Evolutionary conservation across 2,888 invertebrate species (phyloP).

Genomic region (Catocala nupta): DNA sequence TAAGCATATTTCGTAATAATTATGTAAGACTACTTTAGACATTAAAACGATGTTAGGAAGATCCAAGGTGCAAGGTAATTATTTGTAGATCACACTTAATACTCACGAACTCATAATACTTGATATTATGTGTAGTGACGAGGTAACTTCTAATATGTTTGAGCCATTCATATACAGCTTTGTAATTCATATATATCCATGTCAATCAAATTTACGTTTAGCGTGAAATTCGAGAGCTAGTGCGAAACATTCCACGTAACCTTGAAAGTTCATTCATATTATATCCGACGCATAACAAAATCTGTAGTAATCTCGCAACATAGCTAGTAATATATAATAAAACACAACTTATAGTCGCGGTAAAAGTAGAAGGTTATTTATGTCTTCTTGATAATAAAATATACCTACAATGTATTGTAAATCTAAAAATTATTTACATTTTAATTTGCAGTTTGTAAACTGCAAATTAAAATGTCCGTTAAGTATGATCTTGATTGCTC

Average conservation of each 20-base stretch:
- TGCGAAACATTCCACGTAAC: constrained; percentile 27
- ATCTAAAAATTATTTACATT: no score
- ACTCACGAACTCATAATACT: no score
- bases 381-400: background rate
- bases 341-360: constrained; percentile 9
- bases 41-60: no score
- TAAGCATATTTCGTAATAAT: no score
- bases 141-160: no score
- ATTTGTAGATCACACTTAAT: no score
- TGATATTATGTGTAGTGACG: no score
- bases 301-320: background rate
- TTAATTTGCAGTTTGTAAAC: no score
- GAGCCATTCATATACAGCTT: no score
- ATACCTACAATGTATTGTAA: no score
- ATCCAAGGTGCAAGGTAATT: no score
- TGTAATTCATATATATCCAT: background rate
- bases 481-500: background rate
- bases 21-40: no score
- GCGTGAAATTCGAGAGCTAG: constrained; percentile 21
- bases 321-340: constrained; percentile 8
- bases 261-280: constrained; percentile 36
- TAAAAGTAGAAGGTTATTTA: constrained; percentile 17
- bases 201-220: background rate
- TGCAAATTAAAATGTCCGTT: background rate
- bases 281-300: constrained; percentile 16